Conservation (phyloP, 37 sponge, comb jelly and placozoan genomes). For the Agelas oroides region DNA sequence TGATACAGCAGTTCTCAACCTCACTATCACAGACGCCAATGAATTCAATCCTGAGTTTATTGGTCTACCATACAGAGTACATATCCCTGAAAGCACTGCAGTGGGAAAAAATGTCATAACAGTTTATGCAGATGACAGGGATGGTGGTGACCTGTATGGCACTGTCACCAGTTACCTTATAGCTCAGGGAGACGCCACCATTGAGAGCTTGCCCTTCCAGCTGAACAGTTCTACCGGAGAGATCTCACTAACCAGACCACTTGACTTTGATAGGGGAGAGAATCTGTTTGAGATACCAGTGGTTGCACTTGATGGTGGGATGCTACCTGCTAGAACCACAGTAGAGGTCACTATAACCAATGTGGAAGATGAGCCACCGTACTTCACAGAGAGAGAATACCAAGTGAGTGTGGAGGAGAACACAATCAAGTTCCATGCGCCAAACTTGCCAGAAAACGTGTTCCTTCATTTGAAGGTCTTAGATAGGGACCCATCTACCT, state of each 20-base stretch:
- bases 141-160: slow-evolving; percentile 54
- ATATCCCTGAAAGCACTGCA: slow-evolving; percentile 47
- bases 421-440: not conserved
- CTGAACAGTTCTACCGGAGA: slow-evolving; percentile 35
- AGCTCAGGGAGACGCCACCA: not conserved
- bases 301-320: slow-evolving; percentile 64
- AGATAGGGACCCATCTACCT: slow-evolving; percentile 8
- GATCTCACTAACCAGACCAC: slow-evolving; percentile 9
- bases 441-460: slow-evolving; percentile 29
- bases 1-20: slow-evolving; percentile 26
- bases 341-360: slow-evolving; percentile 36
- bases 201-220: slow-evolving; percentile 25
- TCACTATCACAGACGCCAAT: slow-evolving; percentile 52
- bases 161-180: slow-evolving; percentile 19
- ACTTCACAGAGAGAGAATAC: slow-evolving; percentile 28
- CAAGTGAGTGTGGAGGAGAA: slow-evolving; percentile 30
- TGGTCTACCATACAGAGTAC: slow-evolving; percentile 9
- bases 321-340: slow-evolving; percentile 32
- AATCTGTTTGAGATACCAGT: slow-evolving; percentile 31
- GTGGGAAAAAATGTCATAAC: slow-evolving; percentile 15
- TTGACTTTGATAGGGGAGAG: slow-evolving; percentile 55
- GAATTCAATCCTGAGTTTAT: slow-evolving; percentile 55
- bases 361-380: slow-evolving; percentile 59
- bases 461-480: slow-evolving; percentile 12
- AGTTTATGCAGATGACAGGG: slow-evolving; percentile 46